Evolutionary conservation across 2,113 vertebrate genomes (phyloP), one percentile per base, ranked within the genome.

Genomic region (Barbus barbus): DNA sequence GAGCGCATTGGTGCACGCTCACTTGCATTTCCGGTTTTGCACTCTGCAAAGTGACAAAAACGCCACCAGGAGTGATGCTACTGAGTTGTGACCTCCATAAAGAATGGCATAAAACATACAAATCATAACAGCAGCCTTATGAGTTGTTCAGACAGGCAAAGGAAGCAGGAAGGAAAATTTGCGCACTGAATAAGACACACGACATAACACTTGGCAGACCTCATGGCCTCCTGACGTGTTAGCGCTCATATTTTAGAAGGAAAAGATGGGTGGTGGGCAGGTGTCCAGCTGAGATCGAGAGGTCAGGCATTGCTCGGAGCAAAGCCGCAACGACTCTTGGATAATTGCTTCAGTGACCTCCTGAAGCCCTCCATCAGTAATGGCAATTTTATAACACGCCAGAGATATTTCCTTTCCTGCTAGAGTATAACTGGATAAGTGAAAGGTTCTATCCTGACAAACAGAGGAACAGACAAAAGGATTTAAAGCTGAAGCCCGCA

Each of bases 321-420:
- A 71, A 58, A 87, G 72, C 76, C 65, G 26, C 22, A 41, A 78
- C 44, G 76, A 83, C 67, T 85, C 76, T 6, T 9, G 8, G 83
- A 67, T 88, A 87, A 84, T 81, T 83, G 83, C 75, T 87, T 84
- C 77, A 24, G 76, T 79, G 85, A 89, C 86, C 72, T 83, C 84
- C 26, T 24, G 33, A 22, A 78, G 83, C 48, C 67, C 86, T 82
- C 61, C 28, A 85, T 83, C 61, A 82, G 83, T 81, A 85, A 78
- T 76, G 28, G 38, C 60, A 74, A 58, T 77, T 86, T 83, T 77
- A 81, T 85, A 83, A 86, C 82, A 81, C 33, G 31, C 80, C 44
- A 33, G 63, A 38, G 44, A 81, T 75, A 77, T 73, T 86, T 73
- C 61, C 72, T 77, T 67, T 81, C 28, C 14, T 38, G 74, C n/a